Evolutionary conservation across 2,113 vertebrate species (phyloP), one percentile per base, ranked within the genome.

Genomic region (Alces alces): DNA sequence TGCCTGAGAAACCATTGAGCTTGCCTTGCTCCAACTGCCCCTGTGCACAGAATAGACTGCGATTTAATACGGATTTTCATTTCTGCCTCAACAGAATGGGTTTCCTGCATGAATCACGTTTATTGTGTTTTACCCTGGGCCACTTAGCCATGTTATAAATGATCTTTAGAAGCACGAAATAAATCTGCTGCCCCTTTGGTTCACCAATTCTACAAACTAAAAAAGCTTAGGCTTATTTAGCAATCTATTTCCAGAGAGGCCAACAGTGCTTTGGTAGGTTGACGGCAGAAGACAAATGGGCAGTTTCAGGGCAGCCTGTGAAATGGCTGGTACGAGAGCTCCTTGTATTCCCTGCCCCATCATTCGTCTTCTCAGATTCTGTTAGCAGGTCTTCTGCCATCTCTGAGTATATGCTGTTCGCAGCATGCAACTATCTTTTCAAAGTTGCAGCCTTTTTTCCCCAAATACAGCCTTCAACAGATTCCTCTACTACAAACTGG

Each of bases 71-170:
- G 84, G 60, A 93, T 79, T 97, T 97, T 95, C 66, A 43, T 78
- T 91, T 95, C 89, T 94, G 36, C 83, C 86, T 95, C 70, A 50
- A 58, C 47, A 87, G 88, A 95, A 61, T 60, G 84, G 84, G 55
- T 83, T 96, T 92, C 88, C 76, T 91, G 87, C 90, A 96, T 86
- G 88, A 96, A 96, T 96, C 80, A 93, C 70, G 73, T 97, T 97
- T 83, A 93, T 39, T 52, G 83, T 84, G 66, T 93, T 96, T 96
- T 93, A 79, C 88, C 73, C 58, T 61, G 50, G 52, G 80, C 82
- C 95, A 93, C 96, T 98, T 97, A 97, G 89, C 78, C 61, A 64
- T 45, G 39, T 96, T 79, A 95, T 86, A 95, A 97, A 94, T 25
- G 86, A 93, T 84, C 78, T 50, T 95, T 60, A 66, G 87, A 92